These are phyloP conservation scores for Dipodomys merriami DNA, from an alignment of 2,113 vertebrate genomes.

Conservation along the genomic window DNA sequence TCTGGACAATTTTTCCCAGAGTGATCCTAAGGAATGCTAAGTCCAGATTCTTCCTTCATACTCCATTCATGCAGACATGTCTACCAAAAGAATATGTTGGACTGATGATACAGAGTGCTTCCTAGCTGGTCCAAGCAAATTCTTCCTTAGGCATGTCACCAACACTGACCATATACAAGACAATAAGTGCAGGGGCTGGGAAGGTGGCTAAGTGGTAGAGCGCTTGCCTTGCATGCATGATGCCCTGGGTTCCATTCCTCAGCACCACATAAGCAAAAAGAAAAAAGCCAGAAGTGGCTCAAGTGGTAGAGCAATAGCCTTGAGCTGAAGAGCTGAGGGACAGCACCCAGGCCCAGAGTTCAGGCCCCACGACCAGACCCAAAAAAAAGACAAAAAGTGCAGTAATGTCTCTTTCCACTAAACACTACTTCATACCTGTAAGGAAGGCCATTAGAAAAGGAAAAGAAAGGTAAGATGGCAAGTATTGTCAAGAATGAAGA, in stretches of 20 bases:
- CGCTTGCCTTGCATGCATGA: too few relatives aligned
- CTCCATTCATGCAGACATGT: not conserved
- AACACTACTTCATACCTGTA: not conserved
- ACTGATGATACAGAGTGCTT: fast-evolving
- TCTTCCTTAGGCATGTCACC: not conserved
- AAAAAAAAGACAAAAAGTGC: not conserved
- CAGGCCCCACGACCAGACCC: too few relatives aligned
- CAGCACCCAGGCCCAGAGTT: too few relatives aligned
- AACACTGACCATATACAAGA: fast-evolving
- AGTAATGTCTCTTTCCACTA: fast-evolving
- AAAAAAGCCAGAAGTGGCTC: too few relatives aligned
- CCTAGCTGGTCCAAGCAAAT: not conserved
- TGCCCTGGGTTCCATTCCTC: too few relatives aligned
- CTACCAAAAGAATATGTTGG: not conserved
- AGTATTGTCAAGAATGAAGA: too few relatives aligned
- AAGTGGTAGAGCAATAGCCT: too few relatives aligned
- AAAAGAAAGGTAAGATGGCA: not conserved
- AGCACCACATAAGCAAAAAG: too few relatives aligned
- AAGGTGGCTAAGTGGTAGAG: too few relatives aligned
- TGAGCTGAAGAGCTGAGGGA: too few relatives aligned
- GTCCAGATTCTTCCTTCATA: not conserved
- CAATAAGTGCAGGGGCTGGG: too few relatives aligned
- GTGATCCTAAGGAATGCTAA: not conserved
- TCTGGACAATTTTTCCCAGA: not conserved
- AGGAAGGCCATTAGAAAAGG: not conserved